phyloP scores from a whole-genome alignment of 2,797 vertebrate species.

The Botia almorhae region DNA sequence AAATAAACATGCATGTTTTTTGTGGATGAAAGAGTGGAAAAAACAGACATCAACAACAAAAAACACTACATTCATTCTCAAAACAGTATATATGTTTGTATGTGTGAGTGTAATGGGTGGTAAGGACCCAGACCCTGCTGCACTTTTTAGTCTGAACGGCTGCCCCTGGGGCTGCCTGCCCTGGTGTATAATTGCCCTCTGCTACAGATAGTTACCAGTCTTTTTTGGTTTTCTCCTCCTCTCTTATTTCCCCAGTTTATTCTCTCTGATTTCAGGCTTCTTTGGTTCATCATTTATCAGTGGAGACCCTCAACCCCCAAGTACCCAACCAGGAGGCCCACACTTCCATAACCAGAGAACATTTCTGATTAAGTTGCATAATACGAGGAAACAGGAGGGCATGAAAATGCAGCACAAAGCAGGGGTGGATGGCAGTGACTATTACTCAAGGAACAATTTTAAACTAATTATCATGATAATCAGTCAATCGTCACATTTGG shows the following conservation, averaged over 20 bases:
- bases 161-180: conserved; percentile 68
- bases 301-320: conserved; percentile 62
- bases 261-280: conserved; percentile 79
- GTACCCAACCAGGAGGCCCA: conserved; percentile 65
- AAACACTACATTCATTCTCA: conserved; percentile 18
- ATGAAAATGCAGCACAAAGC: conserved; percentile 36
- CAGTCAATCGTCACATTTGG: conserved; percentile 89
- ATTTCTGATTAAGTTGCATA: conserved; percentile 76
- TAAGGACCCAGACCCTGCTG: conserved; percentile 53
- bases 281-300: conserved; percentile 79
- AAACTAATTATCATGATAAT: conserved; percentile 97
- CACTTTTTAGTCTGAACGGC: conserved; percentile 54
- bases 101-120: conserved; percentile 51
- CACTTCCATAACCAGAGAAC: conserved; percentile 77
- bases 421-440: conserved; percentile 73
- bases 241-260: conserved; percentile 71
- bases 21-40: too few relatives aligned
- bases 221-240: conserved; percentile 54
- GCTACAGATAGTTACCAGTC: conserved; percentile 66
- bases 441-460: conserved; percentile 94
- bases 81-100: conserved; percentile 18
- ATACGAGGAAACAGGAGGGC: conserved; percentile 57
- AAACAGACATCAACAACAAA: conserved; percentile 6
- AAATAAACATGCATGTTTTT: conserved; percentile 62
- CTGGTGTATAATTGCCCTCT: conserved; percentile 65